phyloP scores from a whole-genome alignment of 2,888 invertebrate species.

The Listrodromus nycthemerus region DNA sequence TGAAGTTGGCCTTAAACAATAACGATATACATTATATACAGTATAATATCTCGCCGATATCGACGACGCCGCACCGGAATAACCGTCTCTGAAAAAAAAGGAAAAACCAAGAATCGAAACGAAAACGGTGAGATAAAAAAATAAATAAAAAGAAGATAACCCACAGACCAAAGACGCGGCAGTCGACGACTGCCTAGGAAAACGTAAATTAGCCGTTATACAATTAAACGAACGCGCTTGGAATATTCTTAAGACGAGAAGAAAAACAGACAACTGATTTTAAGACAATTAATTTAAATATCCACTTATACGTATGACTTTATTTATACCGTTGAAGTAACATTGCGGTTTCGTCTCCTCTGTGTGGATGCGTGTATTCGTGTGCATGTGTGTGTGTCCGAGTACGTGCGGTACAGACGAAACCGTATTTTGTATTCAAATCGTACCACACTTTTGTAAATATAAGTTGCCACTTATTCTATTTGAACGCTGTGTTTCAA shows the following conservation, averaged over 20 bases:
- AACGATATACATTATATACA: slow-evolving; percentile 18
- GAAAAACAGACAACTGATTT: slow-evolving; percentile 28
- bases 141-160: slow-evolving; percentile 45
- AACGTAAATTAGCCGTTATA: slow-evolving; percentile 44
- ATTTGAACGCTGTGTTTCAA: slow-evolving; percentile 41
- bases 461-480: slow-evolving; percentile 66
- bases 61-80: slow-evolving; percentile 4
- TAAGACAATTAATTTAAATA: slow-evolving; percentile 68
- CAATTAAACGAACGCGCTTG: slow-evolving; percentile 47
- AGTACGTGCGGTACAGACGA: slow-evolving; percentile 70
- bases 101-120: slow-evolving; percentile 27
- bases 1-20: slow-evolving; percentile 25
- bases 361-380: slow-evolving; percentile 18
- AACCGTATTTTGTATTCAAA: slow-evolving; percentile 76
- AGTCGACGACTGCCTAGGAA: slow-evolving; percentile 74
- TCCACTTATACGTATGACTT: slow-evolving; percentile 76
- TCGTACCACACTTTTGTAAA: slow-evolving; percentile 73
- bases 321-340: slow-evolving; percentile 77
- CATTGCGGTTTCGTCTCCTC: slow-evolving; percentile 73
- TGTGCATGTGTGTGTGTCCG: no score
- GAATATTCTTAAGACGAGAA: slow-evolving; percentile 42
- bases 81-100: not conserved
- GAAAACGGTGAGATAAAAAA: slow-evolving; percentile 13
- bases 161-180: slow-evolving; percentile 80
- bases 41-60: slow-evolving; percentile 27